Percentiles rank a stretch among this genome's conserved stretches.
Conservation (phyloP, 2,113 vertebrate genomes). For the Ginglymostoma cirratum region DNA sequence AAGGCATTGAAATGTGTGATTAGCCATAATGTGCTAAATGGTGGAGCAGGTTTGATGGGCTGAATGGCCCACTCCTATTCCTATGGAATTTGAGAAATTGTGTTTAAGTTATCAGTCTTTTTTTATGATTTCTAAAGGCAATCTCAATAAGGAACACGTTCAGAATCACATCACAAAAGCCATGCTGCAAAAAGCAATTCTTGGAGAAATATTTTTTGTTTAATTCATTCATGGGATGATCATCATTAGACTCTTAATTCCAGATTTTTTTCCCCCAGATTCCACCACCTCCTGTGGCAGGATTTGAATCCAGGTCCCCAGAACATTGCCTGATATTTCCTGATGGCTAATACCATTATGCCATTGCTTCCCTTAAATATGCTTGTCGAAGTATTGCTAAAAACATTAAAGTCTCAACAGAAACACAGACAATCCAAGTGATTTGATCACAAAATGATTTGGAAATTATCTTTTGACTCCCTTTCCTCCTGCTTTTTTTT, state of each 20-base stretch:
- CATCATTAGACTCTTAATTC: too few relatives aligned
- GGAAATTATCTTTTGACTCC: not conserved
- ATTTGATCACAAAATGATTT: not conserved
- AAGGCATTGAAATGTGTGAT: too few relatives aligned
- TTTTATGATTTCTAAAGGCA: not conserved
- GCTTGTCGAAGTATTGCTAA: not conserved
- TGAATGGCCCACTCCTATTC: too few relatives aligned
- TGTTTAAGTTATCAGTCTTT: not conserved
- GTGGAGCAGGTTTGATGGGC: too few relatives aligned
- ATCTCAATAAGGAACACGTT: not conserved
- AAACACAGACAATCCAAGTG: not conserved
- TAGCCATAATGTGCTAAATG: too few relatives aligned
- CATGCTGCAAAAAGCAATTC: not conserved
- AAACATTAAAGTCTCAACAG: not conserved
- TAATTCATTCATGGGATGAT: too few relatives aligned
- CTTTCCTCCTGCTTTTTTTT: conserved; percentile 33
- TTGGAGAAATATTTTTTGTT: not conserved
- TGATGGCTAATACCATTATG: too few relatives aligned
- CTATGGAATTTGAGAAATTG: not conserved
- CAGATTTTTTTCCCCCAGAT: too few relatives aligned
- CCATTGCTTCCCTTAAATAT: not conserved
- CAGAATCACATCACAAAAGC: not conserved
- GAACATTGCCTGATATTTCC: too few relatives aligned
- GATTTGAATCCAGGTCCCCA: too few relatives aligned
- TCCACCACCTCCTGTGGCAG: too few relatives aligned